These are phyloP conservation scores for Carassius auratus DNA, from an alignment of 2,113 vertebrate genomes.

Conservation along the genomic window DNA sequence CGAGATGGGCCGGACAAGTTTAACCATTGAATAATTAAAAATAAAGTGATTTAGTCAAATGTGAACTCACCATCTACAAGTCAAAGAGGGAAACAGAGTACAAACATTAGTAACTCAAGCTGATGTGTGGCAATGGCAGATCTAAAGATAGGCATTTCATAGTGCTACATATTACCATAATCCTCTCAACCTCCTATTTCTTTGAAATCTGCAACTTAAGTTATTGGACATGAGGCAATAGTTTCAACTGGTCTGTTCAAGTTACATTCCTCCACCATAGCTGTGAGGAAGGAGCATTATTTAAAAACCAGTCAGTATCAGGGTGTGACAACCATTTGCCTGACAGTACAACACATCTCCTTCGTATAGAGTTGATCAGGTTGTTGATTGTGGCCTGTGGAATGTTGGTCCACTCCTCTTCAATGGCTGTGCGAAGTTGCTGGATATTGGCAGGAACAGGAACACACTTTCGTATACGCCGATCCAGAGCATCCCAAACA, in stretches of 20 bases:
- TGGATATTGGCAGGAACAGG: too few species aligned
- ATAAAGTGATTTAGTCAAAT: slow-evolving; percentile 7
- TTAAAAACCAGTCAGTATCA: not conserved
- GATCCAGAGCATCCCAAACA: too few species aligned
- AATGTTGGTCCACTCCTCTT: too few species aligned
- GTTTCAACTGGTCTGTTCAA: not conserved
- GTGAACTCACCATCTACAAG: not conserved
- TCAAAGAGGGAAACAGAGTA: not conserved
- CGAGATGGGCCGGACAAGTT: slow-evolving; percentile 61
- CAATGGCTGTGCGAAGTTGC: too few species aligned
- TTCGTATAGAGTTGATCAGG: too few species aligned
- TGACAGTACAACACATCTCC: too few species aligned
- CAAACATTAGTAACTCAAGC: not conserved
- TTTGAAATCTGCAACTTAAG: not conserved
- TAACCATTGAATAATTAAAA: not conserved
- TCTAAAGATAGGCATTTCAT: not conserved
- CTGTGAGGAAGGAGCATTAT: not conserved
- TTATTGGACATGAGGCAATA: not conserved
- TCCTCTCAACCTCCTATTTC: not conserved
- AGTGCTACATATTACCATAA: not conserved
- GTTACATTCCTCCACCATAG: not conserved
- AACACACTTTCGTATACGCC: too few species aligned
- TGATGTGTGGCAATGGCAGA: not conserved
- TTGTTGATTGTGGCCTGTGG: too few species aligned
- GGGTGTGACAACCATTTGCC: too few species aligned